Percentiles rank a stretch among this genome's conserved stretches.
These are phyloP conservation scores for Melikaiella ostensackeni DNA, from an alignment of 2,888 invertebrate genomes.

Conservation along the genomic window DNA sequence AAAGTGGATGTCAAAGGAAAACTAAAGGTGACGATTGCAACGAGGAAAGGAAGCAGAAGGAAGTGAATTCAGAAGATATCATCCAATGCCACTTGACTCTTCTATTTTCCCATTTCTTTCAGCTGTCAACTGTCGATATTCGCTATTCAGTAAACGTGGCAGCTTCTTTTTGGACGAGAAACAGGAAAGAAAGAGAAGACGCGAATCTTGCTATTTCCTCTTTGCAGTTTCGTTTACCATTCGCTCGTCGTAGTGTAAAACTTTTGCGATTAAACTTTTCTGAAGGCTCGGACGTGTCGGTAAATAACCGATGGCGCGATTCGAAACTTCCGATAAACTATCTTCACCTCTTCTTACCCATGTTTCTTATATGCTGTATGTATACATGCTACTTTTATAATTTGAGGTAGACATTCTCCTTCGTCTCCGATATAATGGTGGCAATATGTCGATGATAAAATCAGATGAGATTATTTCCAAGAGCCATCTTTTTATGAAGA, in stretches of 20 bases:
- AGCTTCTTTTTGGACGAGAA: not conserved
- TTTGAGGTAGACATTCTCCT: not conserved
- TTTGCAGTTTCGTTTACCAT: constrained; percentile 8
- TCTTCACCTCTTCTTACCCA: not conserved
- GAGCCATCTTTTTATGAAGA: not conserved
- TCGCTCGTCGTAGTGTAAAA: not conserved
- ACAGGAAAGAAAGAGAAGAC: not conserved
- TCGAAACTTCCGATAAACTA: constrained; percentile 18
- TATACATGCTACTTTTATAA: not conserved
- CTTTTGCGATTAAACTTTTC: constrained; percentile 27
- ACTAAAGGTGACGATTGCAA: not conserved
- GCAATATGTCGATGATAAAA: not conserved
- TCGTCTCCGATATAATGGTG: not conserved
- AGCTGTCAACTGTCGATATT: constrained; percentile 5
- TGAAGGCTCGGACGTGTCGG: constrained; percentile 8
- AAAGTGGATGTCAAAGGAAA: not conserved
- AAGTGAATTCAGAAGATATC: not conserved
- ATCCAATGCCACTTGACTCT: not conserved
- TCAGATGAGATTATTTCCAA: not conserved
- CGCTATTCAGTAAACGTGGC: not conserved
- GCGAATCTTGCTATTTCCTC: not conserved
- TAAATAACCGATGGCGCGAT: constrained; percentile 3
- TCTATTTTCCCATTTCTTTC: constrained; percentile 10
- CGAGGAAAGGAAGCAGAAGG: not conserved
- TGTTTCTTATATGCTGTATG: not conserved